Percentiles rank a stretch among this genome's conserved stretches.
phyloP scores from a whole-genome alignment of 2,113 vertebrate species.

The Cervus canadensis region DNA sequence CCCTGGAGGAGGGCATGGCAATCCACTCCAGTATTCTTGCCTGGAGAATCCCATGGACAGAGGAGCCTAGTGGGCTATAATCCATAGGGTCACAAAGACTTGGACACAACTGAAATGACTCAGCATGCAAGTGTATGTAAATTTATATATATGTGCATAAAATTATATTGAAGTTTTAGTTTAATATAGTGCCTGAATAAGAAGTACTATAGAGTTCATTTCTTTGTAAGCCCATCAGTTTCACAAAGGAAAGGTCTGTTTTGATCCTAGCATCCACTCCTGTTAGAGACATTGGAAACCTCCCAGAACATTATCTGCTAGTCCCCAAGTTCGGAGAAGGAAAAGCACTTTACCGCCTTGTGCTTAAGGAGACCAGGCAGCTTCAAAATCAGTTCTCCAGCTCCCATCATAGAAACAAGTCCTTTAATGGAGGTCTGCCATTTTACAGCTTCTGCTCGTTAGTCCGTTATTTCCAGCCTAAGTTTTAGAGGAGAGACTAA shows the following conservation, averaged over 20 bases:
- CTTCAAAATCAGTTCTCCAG: conserved; percentile 38
- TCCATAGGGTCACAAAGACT: not conserved
- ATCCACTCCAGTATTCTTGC: not conserved
- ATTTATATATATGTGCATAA: not conserved
- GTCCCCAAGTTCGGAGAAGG: not conserved
- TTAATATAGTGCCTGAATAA: not conserved
- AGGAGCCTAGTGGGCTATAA: not conserved
- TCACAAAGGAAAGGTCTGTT: not conserved
- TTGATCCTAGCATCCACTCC: not conserved
- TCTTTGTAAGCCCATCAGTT: not conserved
- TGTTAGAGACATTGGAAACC: not conserved
- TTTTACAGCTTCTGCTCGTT: conserved; percentile 42
- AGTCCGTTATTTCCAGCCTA: conserved; percentile 65
- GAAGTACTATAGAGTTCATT: not conserved
- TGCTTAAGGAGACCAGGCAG: not conserved
- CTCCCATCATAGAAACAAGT: not conserved
- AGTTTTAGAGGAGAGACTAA: conserved; percentile 70
- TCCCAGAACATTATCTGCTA: not conserved
- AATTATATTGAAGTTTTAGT: not conserved
- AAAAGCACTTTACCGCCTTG: not conserved
- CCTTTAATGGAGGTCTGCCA: conserved; percentile 45
- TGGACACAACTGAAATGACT: not conserved
- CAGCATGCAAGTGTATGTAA: too few species aligned
- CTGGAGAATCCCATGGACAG: not conserved
- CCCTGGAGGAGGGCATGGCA: not conserved